These are phyloP conservation scores for Morus bassanus DNA, from an alignment of 2,797 vertebrate species.

Conservation along the genomic window DNA sequence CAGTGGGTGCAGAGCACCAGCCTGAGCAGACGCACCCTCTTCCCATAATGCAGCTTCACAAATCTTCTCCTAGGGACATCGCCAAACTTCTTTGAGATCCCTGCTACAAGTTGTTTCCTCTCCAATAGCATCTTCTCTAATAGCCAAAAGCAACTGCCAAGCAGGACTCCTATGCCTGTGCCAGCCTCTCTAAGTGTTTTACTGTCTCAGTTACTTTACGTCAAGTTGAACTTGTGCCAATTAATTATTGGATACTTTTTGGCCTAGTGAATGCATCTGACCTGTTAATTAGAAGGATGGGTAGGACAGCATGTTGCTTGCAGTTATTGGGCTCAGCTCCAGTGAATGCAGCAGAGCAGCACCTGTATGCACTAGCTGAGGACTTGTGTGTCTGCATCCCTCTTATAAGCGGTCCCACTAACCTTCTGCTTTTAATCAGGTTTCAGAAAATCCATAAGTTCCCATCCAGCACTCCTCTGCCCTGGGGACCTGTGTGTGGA, in stretches of 20 bases:
- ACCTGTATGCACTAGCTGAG: neutral
- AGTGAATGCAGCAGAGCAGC: neutral
- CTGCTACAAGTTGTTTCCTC: neutral
- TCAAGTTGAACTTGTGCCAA: neutral
- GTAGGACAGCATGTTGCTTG: neutral
- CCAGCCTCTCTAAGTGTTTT: neutral
- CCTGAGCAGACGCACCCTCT: neutral
- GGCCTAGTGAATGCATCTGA: neutral
- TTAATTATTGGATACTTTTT: neutral
- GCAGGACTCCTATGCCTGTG: neutral
- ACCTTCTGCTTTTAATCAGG: conserved; percentile 1
- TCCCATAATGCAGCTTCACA: neutral
- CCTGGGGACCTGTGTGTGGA: conserved; percentile 46
- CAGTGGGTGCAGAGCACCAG: neutral
- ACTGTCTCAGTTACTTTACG: neutral
- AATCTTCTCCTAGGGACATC: neutral
- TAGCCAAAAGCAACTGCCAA: neutral
- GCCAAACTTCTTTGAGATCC: neutral
- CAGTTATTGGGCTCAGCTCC: neutral
- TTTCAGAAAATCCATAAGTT: conserved; percentile 65
- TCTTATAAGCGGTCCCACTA: neutral
- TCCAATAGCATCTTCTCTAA: neutral
- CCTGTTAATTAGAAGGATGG: neutral
- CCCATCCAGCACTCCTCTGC: conserved; percentile 4
- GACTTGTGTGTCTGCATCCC: neutral